A percentile compares a stretch with the other conserved stretches of the same genome.
phyloP scores from a whole-genome alignment of 2,888 invertebrate genomes.

The Dione juno region DNA sequence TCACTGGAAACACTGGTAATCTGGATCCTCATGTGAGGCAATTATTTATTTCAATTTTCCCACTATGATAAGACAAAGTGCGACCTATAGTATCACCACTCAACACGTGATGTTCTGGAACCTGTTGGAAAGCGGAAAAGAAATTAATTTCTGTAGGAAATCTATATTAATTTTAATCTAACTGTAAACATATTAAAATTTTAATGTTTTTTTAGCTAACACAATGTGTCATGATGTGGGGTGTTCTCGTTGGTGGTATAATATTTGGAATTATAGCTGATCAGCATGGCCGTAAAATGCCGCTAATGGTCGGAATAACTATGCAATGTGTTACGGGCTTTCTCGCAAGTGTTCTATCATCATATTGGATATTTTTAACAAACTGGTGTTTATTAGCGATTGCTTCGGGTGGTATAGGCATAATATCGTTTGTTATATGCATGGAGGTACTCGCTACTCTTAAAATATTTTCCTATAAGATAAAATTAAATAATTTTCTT shows the following conservation, averaged over 20 bases:
- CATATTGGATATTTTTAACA: conserved; percentile 80
- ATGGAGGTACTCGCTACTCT: conserved; percentile 73
- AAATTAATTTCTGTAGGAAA: background rate
- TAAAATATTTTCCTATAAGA: background rate
- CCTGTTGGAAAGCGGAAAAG: background rate
- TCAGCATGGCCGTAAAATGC: conserved; percentile 83
- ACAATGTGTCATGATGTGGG: conserved; percentile 85
- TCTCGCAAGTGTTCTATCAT: conserved; percentile 79
- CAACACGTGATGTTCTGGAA: too few relatives aligned
- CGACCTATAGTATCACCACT: too few relatives aligned
- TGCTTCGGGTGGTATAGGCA: conserved; percentile 85
- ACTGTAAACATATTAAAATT: background rate
- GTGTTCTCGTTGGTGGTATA: conserved; percentile 84
- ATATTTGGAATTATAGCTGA: conserved; percentile 85
- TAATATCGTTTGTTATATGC: conserved; percentile 86
- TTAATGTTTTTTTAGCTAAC: conserved; percentile 68
- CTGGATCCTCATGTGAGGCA: too few relatives aligned
- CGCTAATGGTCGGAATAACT: conserved; percentile 82
- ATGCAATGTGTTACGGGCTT: conserved; percentile 81
- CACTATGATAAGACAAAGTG: too few relatives aligned
- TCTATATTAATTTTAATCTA: background rate
- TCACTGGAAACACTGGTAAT: too few relatives aligned
- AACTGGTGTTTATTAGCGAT: conserved; percentile 83
- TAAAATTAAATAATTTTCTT: background rate
- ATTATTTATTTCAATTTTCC: too few relatives aligned